phyloP scores from a whole-genome alignment of 2,797 vertebrate genomes.

The Pseudochirops corinnae region DNA sequence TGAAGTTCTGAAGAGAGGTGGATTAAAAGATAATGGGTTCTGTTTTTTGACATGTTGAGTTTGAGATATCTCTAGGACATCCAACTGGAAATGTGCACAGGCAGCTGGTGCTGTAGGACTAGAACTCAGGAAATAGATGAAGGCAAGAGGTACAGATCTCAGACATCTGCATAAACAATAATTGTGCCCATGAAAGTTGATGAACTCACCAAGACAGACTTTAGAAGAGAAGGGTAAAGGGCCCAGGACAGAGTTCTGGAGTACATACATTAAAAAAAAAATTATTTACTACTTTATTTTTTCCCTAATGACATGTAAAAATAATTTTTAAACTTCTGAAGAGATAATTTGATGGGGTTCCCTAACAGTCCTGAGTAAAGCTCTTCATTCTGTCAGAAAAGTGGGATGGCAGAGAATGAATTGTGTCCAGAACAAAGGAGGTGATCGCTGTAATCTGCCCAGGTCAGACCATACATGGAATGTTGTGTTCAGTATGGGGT shows the following conservation, averaged over 20 bases:
- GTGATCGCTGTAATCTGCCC: not conserved
- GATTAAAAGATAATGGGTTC: too few relatives aligned
- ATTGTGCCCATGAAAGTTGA: not conserved
- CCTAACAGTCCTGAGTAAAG: too few relatives aligned
- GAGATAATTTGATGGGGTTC: too few relatives aligned
- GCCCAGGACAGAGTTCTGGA: not conserved
- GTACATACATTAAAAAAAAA: not conserved
- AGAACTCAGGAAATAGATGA: not conserved
- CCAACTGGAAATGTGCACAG: not conserved
- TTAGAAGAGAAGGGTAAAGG: not conserved
- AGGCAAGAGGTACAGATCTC: not conserved
- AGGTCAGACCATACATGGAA: not conserved
- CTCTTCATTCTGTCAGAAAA: too few relatives aligned
- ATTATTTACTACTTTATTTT: too few relatives aligned
- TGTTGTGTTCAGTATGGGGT: not conserved
- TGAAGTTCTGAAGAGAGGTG: too few relatives aligned
- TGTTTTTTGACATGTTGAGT: too few relatives aligned
- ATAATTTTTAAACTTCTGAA: too few relatives aligned
- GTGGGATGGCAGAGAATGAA: too few relatives aligned
- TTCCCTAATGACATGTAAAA: too few relatives aligned
- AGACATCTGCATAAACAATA: not conserved
- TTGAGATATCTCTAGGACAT: too few relatives aligned
- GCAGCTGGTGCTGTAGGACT: not conserved
- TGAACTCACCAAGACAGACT: not conserved
- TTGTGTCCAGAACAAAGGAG: not conserved